Evolutionary conservation across 2,888 invertebrate species (phyloP).

Genomic region (Andrena dorsata): DNA sequence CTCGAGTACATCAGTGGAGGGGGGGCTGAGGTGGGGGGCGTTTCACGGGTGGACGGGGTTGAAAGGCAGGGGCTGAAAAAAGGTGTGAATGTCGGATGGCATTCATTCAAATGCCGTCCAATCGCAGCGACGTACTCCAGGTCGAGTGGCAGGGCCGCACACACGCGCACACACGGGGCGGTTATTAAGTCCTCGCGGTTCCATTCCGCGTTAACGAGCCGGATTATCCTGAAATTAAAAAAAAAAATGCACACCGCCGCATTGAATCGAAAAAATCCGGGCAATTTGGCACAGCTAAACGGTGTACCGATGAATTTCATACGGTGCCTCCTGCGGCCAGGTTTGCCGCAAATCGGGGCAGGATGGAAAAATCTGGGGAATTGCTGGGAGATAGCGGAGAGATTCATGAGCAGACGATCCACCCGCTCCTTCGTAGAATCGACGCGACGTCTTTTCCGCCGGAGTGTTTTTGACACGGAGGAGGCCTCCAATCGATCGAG

Average conservation of each 20-base stretch:
- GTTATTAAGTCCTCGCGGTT: constrained; percentile 45
- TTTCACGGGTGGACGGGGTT: constrained; percentile 57
- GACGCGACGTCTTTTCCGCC: constrained; percentile 57
- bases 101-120: constrained; percentile 77
- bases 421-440: constrained; percentile 52
- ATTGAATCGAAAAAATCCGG: background rate
- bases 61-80: constrained; percentile 64
- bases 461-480: constrained; percentile 70
- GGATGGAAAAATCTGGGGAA: constrained; percentile 16
- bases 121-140: constrained; percentile 57
- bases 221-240: constrained; percentile 35
- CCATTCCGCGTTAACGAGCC: constrained; percentile 17
- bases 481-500: constrained; percentile 69
- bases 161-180: constrained; percentile 8
- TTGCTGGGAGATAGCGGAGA: constrained; percentile 31
- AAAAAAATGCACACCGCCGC: background rate
- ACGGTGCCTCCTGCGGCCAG: background rate
- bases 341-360: background rate
- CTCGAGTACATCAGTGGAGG: constrained; percentile 41
- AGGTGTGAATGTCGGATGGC: constrained; percentile 74
- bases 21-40: background rate
- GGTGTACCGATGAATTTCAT: background rate
- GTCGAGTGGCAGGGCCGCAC: constrained; percentile 53
- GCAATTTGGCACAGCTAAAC: background rate
- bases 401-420: constrained; percentile 58